Evolutionary conservation across 2,113 vertebrate species (phyloP), one percentile per base, ranked within the genome.

Genomic region (Hypomesus transpacificus): DNA sequence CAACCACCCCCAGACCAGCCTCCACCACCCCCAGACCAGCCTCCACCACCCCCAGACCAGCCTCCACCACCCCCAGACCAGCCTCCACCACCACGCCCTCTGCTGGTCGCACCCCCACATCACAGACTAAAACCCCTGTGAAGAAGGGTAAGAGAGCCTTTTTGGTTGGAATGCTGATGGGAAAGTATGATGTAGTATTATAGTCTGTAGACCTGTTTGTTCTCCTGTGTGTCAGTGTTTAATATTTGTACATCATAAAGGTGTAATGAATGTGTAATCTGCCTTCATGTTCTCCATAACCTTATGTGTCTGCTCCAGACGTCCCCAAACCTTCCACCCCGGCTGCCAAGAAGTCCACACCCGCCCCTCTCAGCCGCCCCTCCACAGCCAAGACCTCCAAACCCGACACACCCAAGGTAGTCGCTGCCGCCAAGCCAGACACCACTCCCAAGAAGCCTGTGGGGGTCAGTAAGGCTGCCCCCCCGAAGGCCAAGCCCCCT

Each of bases 121-220:
- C 76, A 61, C 87, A 81, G 34, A 77, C 87, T 54, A 91, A 84
- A 51, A 87, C 87, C 2, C 81, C 90, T 59, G 67, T 86, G 69
- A 93, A 92, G 82, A 93, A 92, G 90, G 92, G 92, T 92, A 75
- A 7, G 17, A 9, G 5, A 11, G 20, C 2, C 11, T 9, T 26
- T 22, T 34, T 39, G 62, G 16, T 65, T 50, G 4, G 18, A 18
- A 56, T 18, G n/a, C 7, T 18, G n/a, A 56, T 0, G 11, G 16
- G 4, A 56, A 56, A n/a, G n/a, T 20, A 5, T 17, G n/a, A 56
- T 56, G n/a, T 56, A 56, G n/a, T 56, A 56, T 56, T 56, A 20
- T 56, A 20, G 54, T 56, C 54, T 56, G 54, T 17, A 56, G 39
- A 46, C 39, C 9, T 1, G 39, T 46, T 9, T 46, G 39, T 46